Percentiles rank a stretch among this genome's conserved stretches.
Evolutionary conservation across 2,888 invertebrate species (phyloP).

Genomic region (Gibbula magus): DNA sequence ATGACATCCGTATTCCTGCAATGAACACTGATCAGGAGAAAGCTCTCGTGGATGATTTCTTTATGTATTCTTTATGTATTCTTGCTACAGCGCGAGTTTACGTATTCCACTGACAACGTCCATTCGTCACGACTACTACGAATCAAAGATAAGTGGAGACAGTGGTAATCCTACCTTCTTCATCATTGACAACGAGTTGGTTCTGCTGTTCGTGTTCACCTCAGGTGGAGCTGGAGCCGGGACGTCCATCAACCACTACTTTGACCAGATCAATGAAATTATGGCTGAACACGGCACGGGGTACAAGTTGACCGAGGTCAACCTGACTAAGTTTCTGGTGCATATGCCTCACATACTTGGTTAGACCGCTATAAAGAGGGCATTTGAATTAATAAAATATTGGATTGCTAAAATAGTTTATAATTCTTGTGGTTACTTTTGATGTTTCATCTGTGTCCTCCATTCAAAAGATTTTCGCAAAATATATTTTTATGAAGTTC

Average conservation of each 20-base stretch:
- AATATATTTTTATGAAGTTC: no score
- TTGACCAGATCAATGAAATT: conserved; percentile 49
- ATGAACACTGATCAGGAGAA: conserved; percentile 59
- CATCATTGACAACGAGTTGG: conserved; percentile 53
- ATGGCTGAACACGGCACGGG: conserved; percentile 48
- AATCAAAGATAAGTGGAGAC: conserved; percentile 54
- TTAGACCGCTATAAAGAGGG: no score
- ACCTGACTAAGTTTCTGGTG: conserved; percentile 41
- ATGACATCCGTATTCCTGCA: conserved; percentile 44
- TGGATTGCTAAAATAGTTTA: no score
- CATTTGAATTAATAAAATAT: no score
- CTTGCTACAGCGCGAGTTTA: conserved; percentile 42
- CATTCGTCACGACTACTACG: conserved; percentile 46
- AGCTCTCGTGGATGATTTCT: conserved; percentile 53
- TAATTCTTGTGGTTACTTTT: no score
- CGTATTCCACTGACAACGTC: conserved; percentile 17
- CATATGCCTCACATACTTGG: conserved; percentile 35
- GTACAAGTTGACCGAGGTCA: conserved; percentile 50
- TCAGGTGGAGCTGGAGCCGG: conserved; percentile 44
- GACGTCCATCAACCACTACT: conserved; percentile 52
- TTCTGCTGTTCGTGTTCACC: conserved; percentile 57
- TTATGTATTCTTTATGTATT: no score
- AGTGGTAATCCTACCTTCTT: conserved; percentile 62
- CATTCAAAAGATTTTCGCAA: no score
- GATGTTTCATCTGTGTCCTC: no score